A percentile compares a stretch with the other conserved stretches of the same genome.
Conservation (phyloP, 2,888 invertebrate genomes). For the Pammene aurita region DNA sequence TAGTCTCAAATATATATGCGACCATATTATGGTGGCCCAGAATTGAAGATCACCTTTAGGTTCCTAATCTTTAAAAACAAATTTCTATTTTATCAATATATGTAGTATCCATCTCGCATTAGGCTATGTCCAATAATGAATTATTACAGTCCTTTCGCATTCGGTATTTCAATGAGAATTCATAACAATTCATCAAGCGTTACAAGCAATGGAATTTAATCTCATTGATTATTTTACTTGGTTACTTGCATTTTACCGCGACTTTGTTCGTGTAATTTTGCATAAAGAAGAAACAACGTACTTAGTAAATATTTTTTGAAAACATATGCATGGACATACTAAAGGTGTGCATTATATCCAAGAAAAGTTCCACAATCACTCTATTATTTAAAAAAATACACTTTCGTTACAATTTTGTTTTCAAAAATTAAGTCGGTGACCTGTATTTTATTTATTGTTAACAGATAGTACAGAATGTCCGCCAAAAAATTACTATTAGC, state of each 20-base stretch:
- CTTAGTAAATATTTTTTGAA: not conserved
- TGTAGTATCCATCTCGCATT: not conserved
- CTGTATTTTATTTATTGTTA: no score
- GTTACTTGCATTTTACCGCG: not conserved
- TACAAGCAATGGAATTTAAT: slow-evolving; percentile 15
- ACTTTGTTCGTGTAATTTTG: not conserved
- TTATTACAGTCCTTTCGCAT: slow-evolving; percentile 8
- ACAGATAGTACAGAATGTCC: no score
- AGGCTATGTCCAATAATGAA: not conserved
- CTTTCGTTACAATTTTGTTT: no score
- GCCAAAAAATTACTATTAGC: no score
- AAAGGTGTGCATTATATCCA: no score
- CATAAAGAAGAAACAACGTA: not conserved
- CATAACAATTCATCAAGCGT: slow-evolving; percentile 13
- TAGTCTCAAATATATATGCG: no score
- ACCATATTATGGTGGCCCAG: no score
- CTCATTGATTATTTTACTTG: slow-evolving; percentile 8
- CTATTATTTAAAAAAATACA: no score
- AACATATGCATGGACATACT: not conserved
- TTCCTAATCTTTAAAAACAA: no score
- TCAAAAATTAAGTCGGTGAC: no score
- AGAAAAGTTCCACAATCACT: no score
- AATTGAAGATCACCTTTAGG: no score
- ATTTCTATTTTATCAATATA: not conserved
- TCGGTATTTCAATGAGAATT: slow-evolving; percentile 10